Percentiles rank a stretch among this genome's conserved stretches.
Conservation (phyloP, 1,140 invertebrate species). For the Drosophila orena region DNA sequence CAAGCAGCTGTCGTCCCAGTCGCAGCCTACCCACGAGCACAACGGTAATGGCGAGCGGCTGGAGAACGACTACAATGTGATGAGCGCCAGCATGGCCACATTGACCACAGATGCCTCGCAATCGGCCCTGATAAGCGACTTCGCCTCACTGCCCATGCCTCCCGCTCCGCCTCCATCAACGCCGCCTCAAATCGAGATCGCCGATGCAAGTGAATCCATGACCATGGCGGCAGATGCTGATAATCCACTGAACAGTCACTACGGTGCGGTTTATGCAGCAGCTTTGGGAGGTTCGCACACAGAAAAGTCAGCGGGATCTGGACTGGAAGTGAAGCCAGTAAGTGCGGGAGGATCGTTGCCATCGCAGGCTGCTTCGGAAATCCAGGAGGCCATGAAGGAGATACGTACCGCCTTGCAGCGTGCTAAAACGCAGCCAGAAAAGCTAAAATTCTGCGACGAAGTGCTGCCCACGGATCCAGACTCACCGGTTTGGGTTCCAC, state of each 20-base stretch:
- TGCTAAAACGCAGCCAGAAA: slow-evolving; percentile 86
- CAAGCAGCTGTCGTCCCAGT: slow-evolving; percentile 40
- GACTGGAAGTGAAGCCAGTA: not conserved
- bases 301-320: slow-evolving; percentile 16
- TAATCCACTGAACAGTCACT: slow-evolving; percentile 32
- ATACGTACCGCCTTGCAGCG: slow-evolving; percentile 92
- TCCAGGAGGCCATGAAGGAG: slow-evolving; percentile 92
- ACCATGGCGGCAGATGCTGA: slow-evolving; percentile 9
- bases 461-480: slow-evolving; percentile 71
- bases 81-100: slow-evolving; percentile 48
- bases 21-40: slow-evolving; percentile 35
- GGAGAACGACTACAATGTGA: slow-evolving; percentile 62
- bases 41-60: slow-evolving; percentile 54
- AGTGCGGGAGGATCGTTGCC: slow-evolving; percentile 52
- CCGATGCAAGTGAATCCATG: slow-evolving; percentile 28
- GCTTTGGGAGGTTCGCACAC: slow-evolving; percentile 49
- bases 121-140: slow-evolving; percentile 56
- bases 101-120: slow-evolving; percentile 44
- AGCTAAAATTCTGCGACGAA: slow-evolving; percentile 79
- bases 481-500: slow-evolving; percentile 83
- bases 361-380: slow-evolving; percentile 62
- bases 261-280: slow-evolving; percentile 64
- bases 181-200: slow-evolving; percentile 44
- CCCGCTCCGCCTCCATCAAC: slow-evolving; percentile 41
- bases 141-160: slow-evolving; percentile 48